Percentiles rank a stretch among this genome's conserved stretches.
Evolutionary conservation across 2,113 vertebrate genomes (phyloP).

Genomic region (Albula goreensis): DNA sequence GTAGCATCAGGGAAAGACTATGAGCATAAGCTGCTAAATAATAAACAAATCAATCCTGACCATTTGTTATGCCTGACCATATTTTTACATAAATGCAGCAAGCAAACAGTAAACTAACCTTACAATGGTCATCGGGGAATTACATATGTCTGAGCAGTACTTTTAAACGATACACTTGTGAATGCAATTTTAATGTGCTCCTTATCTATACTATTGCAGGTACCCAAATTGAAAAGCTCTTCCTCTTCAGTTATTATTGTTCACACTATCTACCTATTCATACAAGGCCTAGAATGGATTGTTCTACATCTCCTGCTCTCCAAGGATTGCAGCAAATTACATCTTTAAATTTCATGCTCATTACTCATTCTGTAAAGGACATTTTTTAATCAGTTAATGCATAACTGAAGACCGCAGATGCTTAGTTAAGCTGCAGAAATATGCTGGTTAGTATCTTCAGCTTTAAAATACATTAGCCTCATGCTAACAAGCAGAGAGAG

Average conservation of each 20-base stretch:
- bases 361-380: not conserved
- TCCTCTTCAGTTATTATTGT: not conserved
- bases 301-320: not conserved
- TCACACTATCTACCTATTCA: not conserved
- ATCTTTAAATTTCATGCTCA: not conserved
- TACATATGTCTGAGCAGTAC: too few relatives aligned
- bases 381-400: not conserved
- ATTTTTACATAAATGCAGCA: too few relatives aligned
- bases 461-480: not conserved
- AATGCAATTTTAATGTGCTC: not conserved
- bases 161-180: too few relatives aligned
- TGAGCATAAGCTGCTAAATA: too few relatives aligned
- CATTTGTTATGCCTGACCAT: too few relatives aligned
- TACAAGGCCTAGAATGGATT: not conserved
- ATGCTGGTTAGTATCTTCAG: not conserved
- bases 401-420: not conserved
- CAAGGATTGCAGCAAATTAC: not conserved
- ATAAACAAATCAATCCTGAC: too few relatives aligned
- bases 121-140: too few relatives aligned
- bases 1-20: too few relatives aligned
- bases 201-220: not conserved
- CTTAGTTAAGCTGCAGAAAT: not conserved
- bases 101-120: too few relatives aligned
- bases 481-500: not conserved
- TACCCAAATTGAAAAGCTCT: not conserved